phyloP scores from a whole-genome alignment of 2,888 invertebrate genomes.

The Ophonus ardosiacus region DNA sequence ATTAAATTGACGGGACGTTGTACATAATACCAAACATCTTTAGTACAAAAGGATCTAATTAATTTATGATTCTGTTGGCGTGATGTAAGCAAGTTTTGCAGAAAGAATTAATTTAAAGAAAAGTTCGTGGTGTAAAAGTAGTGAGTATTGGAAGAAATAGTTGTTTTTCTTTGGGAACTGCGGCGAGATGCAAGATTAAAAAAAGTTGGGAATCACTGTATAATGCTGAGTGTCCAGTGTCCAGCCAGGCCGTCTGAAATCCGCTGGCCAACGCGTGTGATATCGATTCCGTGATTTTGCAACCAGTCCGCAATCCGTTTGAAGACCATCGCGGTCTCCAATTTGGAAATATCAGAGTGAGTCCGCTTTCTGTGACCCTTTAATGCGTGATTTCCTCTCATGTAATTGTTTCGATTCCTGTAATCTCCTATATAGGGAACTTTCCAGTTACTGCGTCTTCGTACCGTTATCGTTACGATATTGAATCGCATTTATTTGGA shows the following conservation, averaged over 20 bases:
- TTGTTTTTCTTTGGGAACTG: background rate
- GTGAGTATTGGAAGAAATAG: background rate
- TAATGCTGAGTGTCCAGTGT: conserved; percentile 28
- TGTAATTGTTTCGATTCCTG: conserved; percentile 60
- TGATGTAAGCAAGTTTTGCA: background rate
- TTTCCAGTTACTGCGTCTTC: conserved; percentile 31
- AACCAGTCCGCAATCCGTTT: conserved; percentile 52
- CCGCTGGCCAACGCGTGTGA: conserved; percentile 15
- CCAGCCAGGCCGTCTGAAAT: conserved; percentile 1
- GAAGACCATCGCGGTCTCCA: conserved; percentile 49
- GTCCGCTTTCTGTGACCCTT: conserved; percentile 58
- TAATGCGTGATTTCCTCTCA: conserved; percentile 59
- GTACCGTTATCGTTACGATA: conserved; percentile 48
- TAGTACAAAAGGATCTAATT: background rate
- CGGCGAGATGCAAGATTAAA: background rate
- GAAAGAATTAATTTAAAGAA: background rate
- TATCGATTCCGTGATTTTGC: conserved; percentile 58
- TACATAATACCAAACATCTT: background rate
- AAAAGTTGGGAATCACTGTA: conserved; percentile 2
- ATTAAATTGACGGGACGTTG: background rate
- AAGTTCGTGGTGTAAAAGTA: background rate
- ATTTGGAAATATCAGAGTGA: conserved; percentile 62
- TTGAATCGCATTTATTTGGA: conserved; percentile 49
- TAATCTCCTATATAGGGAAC: conserved; percentile 53
- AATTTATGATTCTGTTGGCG: background rate